Percentiles rank a stretch among this genome's conserved stretches.
Conservation (phyloP, 1,140 invertebrate species). For the Gonatopus flavifemur region DNA sequence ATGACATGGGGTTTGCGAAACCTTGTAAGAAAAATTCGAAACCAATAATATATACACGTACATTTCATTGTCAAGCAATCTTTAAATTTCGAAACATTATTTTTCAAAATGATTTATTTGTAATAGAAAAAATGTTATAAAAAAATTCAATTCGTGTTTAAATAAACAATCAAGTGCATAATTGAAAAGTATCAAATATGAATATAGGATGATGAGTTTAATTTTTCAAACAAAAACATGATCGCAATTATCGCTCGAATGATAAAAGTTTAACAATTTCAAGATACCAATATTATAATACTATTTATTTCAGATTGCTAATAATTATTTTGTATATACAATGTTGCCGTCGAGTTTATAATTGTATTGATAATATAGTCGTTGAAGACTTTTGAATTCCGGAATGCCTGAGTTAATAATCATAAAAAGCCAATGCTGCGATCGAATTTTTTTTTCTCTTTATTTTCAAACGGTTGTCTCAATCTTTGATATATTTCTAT, state of each 20-base stretch:
- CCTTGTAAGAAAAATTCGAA: too few relatives aligned
- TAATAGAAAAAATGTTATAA: too few relatives aligned
- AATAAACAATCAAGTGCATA: too few relatives aligned
- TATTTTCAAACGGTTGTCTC: slow-evolving; percentile 43
- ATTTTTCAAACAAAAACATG: neutral
- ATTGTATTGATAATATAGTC: slow-evolving; percentile 42
- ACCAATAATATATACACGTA: neutral
- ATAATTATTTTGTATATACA: slow-evolving; percentile 52
- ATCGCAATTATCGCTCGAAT: too few relatives aligned
- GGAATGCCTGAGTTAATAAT: slow-evolving; percentile 55
- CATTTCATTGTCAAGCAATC: neutral
- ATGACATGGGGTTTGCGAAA: too few relatives aligned
- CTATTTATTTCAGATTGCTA: slow-evolving; percentile 45
- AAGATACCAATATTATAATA: slow-evolving; percentile 30
- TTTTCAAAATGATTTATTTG: too few relatives aligned
- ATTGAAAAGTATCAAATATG: too few relatives aligned
- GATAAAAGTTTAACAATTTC: slow-evolving; percentile 16
- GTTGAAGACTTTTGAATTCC: slow-evolving; percentile 45
- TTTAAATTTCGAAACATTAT: too few relatives aligned
- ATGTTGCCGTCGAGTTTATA: slow-evolving; percentile 45
- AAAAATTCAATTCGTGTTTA: too few relatives aligned
- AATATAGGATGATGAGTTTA: too few relatives aligned
- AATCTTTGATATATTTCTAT: slow-evolving; percentile 31
- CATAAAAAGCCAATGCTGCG: slow-evolving; percentile 36
- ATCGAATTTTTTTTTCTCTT: too few relatives aligned